Percentiles rank a stretch among this genome's conserved stretches.
Conservation (phyloP, 2,888 invertebrate species). For the Tetrapedia diversipes region DNA sequence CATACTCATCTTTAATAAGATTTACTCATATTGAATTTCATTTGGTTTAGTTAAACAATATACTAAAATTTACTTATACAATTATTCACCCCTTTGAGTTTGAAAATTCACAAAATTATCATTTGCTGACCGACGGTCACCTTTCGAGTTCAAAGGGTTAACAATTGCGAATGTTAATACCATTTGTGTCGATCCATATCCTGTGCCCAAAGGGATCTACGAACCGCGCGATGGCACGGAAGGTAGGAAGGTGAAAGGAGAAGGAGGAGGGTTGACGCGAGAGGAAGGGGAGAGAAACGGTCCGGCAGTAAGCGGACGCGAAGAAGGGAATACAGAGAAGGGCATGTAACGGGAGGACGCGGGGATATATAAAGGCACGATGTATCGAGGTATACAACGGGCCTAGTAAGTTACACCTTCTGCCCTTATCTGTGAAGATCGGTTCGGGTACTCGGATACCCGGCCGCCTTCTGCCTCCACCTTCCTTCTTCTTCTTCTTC, state of each 20-base stretch:
- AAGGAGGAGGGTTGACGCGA: slow-evolving; percentile 28
- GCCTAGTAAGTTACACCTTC: slow-evolving; percentile 82
- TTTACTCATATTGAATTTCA: too few relatives aligned
- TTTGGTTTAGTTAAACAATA: too few relatives aligned
- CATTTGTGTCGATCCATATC: too few relatives aligned
- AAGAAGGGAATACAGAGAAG: slow-evolving; percentile 64
- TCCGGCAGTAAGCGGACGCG: slow-evolving; percentile 42
- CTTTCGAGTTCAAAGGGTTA: too few relatives aligned
- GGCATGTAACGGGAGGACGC: slow-evolving; percentile 66
- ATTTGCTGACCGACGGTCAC: too few relatives aligned
- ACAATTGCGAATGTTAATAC: too few relatives aligned
- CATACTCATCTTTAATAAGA: too few relatives aligned
- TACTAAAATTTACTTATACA: too few relatives aligned
- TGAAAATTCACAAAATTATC: too few relatives aligned
- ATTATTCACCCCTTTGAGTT: too few relatives aligned
- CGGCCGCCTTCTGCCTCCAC: slow-evolving; percentile 59
- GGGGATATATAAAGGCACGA: slow-evolving; percentile 71
- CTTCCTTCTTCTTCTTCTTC: slow-evolving; percentile 9
- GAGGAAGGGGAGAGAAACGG: slow-evolving; percentile 26
- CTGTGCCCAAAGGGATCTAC: too few relatives aligned
- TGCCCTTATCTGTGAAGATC: slow-evolving; percentile 80
- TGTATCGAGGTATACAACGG: slow-evolving; percentile 73
- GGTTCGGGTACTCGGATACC: slow-evolving; percentile 78
- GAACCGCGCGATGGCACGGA: too few relatives aligned
- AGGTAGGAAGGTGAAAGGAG: neutral